phyloP scores from a whole-genome alignment of 1,140 invertebrate species.

The Eciton burchellii region DNA sequence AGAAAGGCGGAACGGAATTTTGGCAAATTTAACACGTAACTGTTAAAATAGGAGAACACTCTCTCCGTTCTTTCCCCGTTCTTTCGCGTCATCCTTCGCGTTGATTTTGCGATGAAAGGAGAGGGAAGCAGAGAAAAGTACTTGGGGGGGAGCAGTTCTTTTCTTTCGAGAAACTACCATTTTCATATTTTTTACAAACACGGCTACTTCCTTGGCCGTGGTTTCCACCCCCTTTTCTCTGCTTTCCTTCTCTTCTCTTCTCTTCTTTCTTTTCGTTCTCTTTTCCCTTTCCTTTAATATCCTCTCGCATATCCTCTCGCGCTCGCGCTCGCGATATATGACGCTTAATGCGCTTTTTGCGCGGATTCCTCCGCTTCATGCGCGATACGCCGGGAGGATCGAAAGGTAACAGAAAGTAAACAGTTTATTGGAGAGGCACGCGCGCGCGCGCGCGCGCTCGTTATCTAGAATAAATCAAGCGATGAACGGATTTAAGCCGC shows the following conservation, averaged over 20 bases:
- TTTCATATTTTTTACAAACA: constrained; percentile 47
- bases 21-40: no score
- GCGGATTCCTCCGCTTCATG: not conserved
- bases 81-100: constrained; percentile 13
- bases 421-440: constrained; percentile 50
- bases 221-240: constrained; percentile 30
- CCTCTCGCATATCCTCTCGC: no score
- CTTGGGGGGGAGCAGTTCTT: no score
- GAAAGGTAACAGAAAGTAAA: constrained; percentile 66
- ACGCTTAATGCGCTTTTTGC: not conserved
- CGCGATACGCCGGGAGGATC: constrained; percentile 27
- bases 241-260: not conserved
- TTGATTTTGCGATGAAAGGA: constrained; percentile 39
- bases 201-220: constrained; percentile 43
- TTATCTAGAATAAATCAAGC: constrained; percentile 78
- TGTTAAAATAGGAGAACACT: no score
- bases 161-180: constrained; percentile 47
- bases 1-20: no score
- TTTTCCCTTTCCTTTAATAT: no score
- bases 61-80: constrained; percentile 2
- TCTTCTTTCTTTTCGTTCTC: no score
- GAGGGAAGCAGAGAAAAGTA: no score
- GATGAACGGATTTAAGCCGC: constrained; percentile 69
- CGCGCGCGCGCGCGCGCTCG: constrained; percentile 61
- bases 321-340: no score